A percentile compares a stretch with the other conserved stretches of the same genome.
Evolutionary conservation across 1,140 invertebrate species (phyloP).

Genomic region (Frieseomelitta varia): DNA sequence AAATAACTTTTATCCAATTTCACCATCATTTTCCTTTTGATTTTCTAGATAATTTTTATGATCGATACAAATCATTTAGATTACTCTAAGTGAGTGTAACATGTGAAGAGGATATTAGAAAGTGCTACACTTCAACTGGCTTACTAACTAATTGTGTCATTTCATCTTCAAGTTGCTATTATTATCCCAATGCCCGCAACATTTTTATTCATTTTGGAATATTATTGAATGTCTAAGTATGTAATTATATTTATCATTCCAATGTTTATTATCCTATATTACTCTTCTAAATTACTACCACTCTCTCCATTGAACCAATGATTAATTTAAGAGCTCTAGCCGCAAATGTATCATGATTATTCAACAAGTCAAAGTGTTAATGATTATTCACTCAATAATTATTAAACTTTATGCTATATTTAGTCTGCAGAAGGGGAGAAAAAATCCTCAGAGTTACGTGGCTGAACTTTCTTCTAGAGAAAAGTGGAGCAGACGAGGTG

Average conservation of each 20-base stretch:
- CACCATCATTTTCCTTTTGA: not conserved
- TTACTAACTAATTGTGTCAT: not conserved
- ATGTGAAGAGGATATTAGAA: not conserved
- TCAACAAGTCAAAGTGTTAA: not conserved
- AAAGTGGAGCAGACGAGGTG: conserved; percentile 38
- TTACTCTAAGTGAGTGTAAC: not conserved
- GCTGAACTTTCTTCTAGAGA: conserved; percentile 31
- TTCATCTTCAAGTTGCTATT: not conserved
- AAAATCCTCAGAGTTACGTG: not conserved
- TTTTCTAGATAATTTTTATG: not conserved
- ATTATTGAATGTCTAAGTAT: not conserved
- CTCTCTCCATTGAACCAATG: not conserved
- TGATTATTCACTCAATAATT: not conserved
- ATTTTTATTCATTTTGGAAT: not conserved
- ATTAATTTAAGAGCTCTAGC: not conserved
- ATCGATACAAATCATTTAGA: not conserved
- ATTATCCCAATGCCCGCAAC: not conserved
- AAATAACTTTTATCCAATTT: not conserved
- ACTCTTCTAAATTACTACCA: not conserved
- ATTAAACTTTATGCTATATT: not conserved
- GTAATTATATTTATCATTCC: not conserved
- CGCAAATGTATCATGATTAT: not conserved
- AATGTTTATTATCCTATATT: not conserved
- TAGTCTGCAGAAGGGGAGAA: not conserved
- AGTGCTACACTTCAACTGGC: not conserved